Percentiles rank a stretch among this genome's conserved stretches.
These are phyloP conservation scores for Ahaetulla prasina DNA, from an alignment of 2,113 vertebrate genomes.

Conservation along the genomic window DNA sequence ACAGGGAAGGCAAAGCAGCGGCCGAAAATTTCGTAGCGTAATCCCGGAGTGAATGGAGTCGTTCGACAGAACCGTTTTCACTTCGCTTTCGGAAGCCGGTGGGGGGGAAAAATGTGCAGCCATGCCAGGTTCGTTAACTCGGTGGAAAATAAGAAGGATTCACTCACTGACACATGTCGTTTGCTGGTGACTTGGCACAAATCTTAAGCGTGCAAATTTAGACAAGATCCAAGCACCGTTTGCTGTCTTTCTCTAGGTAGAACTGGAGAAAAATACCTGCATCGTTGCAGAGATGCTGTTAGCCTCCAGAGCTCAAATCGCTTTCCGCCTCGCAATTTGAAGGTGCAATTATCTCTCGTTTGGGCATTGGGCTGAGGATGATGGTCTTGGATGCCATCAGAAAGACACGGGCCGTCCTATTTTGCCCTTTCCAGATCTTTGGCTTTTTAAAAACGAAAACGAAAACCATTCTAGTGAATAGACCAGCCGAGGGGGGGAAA, in stretches of 20 bases:
- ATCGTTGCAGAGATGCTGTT: not conserved
- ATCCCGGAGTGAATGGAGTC: not conserved
- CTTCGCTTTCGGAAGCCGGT: not conserved
- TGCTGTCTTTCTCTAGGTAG: too few relatives aligned
- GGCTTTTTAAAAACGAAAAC: not conserved
- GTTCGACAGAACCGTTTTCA: not conserved
- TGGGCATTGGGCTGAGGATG: not conserved
- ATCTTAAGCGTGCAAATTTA: not conserved
- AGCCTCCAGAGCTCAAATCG: not conserved
- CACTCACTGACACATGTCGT: fast-evolving
- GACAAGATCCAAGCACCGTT: not conserved
- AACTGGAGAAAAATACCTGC: not conserved
- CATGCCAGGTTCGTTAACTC: not conserved
- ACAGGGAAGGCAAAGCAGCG: not conserved
- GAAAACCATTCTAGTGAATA: not conserved
- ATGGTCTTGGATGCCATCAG: not conserved
- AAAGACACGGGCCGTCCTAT: not conserved
- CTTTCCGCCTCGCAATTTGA: not conserved
- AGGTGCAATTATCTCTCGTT: not conserved
- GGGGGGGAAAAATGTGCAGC: not conserved
- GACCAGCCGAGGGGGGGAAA: not conserved
- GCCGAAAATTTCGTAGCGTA: not conserved
- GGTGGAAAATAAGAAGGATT: not conserved
- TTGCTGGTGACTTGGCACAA: not conserved
- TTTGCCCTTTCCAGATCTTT: not conserved